phyloP scores from a whole-genome alignment of 1,140 invertebrate species.

The Heliothis virescens region DNA sequence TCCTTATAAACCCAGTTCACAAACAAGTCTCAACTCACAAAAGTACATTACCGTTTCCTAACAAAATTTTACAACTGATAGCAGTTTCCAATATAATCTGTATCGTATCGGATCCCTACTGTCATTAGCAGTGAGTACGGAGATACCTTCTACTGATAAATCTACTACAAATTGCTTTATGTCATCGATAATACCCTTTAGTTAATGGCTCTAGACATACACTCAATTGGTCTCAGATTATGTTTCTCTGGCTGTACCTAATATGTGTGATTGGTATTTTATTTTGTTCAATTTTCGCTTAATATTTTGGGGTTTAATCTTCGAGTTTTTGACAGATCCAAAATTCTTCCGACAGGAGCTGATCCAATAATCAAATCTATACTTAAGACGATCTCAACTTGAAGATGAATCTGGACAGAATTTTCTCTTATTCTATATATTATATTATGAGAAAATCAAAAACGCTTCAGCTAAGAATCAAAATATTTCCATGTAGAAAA shows the following conservation, averaged over 20 bases:
- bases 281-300: neutral
- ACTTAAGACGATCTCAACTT: too few species aligned
- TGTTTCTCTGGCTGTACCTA: neutral
- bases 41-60: neutral
- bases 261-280: neutral
- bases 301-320: neutral
- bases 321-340: neutral
- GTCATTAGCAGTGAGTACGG: conserved; percentile 49
- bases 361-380: too few species aligned
- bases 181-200: conserved; percentile 50
- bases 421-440: too few species aligned
- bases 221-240: conserved; percentile 17
- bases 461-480: too few species aligned
- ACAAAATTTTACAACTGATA: conserved; percentile 43
- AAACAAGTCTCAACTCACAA: neutral
- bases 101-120: conserved; percentile 44
- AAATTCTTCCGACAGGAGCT: too few species aligned
- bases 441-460: too few species aligned
- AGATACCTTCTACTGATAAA: conserved; percentile 51
- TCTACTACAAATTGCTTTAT: conserved; percentile 54
- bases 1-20: too few species aligned
- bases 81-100: conserved; percentile 50
- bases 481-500: too few species aligned
- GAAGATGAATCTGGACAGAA: too few species aligned
- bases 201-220: conserved; percentile 36